Base-by-base conservation (phyloP, 2,113 vertebrate genomes). In the Gobius niger region DNA sequence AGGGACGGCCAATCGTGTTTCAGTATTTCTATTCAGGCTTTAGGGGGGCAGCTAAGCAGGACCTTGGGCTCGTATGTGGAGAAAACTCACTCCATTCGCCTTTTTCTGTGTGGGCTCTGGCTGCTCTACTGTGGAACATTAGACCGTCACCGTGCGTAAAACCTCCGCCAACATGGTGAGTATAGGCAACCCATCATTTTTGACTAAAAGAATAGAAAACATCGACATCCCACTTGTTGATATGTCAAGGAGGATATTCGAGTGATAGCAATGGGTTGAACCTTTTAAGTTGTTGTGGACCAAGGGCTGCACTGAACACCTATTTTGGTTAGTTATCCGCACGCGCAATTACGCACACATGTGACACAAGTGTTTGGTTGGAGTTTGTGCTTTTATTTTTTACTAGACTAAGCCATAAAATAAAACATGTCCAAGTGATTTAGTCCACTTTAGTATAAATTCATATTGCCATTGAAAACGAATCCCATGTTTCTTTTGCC, bases 161-260 rank as follows among this genome's bases (percentile, higher is more conserved):
- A 80, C 73, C 19, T 56, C 76, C 72, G 75, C 56, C 89, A 85
- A 76, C 73, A 94, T 93, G 92, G 93, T 94, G 84, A 90, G 92
- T 87, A n/a, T n/a, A 14, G 4, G 19, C 24, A 10, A 72, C 72
- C 70, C 63, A 75, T 15, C 10, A 49, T 71, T 46, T 51, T 52
- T 14, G 5, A 8, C 54, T 14, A 57, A 12, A 57, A 59, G 8
- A 59, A 24, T 19, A 4, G 9, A 44, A 34, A 34, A 34, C 24
- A 34, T 34, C 3, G 24, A 34, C 24, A 34, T 40, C 65, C n/a
- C 63, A 81, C 77, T 53, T 81, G 69, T 86, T 71, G 74, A 70
- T 15, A 8, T 63, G 47, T 60, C 66, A 40, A 12, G 40, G 12
- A 40, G 7, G 34, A 40, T 7, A 14, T 7, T 40, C 11, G 40